phyloP scores from a whole-genome alignment of 1,140 invertebrate genomes.

The Dendroctonus ponderosae region DNA sequence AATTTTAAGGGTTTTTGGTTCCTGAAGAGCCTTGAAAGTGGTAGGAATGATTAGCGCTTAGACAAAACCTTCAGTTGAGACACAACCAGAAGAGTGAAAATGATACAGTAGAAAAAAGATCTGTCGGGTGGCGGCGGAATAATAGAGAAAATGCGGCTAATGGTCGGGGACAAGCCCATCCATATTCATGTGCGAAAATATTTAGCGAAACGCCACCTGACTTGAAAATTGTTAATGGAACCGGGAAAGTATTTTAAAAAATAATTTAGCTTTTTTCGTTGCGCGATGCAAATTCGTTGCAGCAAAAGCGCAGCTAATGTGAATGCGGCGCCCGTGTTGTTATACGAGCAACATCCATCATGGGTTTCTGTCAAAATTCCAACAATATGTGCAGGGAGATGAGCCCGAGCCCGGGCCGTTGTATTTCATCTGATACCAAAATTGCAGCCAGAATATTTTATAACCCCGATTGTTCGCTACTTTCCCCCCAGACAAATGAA shows the following conservation, averaged over 20 bases:
- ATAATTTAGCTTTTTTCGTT: slow-evolving; percentile 15
- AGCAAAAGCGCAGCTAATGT: slow-evolving; percentile 24
- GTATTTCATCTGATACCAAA: slow-evolving; percentile 35
- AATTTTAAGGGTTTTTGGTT: no score
- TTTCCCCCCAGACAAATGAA: slow-evolving; percentile 31
- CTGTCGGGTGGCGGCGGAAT: neutral
- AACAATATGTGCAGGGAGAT: slow-evolving; percentile 34
- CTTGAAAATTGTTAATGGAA: slow-evolving; percentile 11
- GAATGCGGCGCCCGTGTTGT: slow-evolving; percentile 8
- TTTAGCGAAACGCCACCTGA: slow-evolving; percentile 1
- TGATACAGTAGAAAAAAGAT: neutral
- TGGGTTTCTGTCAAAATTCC: slow-evolving; percentile 36
- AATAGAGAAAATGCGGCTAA: neutral
- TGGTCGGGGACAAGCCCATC: neutral
- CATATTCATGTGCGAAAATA: slow-evolving; percentile 13
- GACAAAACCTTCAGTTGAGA: neutral
- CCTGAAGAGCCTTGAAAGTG: no score
- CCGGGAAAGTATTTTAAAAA: slow-evolving; percentile 28
- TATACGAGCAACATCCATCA: slow-evolving; percentile 38
- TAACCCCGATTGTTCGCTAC: slow-evolving; percentile 35
- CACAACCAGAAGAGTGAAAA: neutral
- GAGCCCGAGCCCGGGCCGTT: slow-evolving; percentile 23
- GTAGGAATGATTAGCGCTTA: no score
- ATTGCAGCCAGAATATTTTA: slow-evolving; percentile 36
- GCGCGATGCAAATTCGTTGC: slow-evolving; percentile 17